A percentile compares a stretch with the other conserved stretches of the same genome.
These are phyloP conservation scores for Colossoma macropomum DNA, from an alignment of 2,113 vertebrate species.

Conservation along the genomic window DNA sequence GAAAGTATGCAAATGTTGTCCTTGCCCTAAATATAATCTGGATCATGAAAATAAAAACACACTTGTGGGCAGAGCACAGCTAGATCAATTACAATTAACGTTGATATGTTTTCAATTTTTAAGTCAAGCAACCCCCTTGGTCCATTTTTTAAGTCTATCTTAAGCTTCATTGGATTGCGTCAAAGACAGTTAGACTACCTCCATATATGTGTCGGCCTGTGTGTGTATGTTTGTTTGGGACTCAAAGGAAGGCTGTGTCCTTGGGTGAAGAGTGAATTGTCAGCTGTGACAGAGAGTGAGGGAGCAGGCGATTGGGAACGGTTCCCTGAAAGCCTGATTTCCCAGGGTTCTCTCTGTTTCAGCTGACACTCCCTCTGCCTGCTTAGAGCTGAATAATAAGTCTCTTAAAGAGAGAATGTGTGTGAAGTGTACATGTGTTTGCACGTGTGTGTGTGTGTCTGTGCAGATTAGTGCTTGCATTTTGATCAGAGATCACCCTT, in stretches of 20 bases:
- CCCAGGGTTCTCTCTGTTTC: conserved; percentile 51
- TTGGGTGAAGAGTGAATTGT: conserved; percentile 34
- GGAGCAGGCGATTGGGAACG: conserved; percentile 27
- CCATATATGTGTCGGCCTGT: background rate
- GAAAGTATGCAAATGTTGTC: background rate
- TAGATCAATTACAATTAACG: too few relatives aligned
- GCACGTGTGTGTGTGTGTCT: conserved; percentile 39
- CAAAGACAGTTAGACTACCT: background rate
- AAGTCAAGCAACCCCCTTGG: too few relatives aligned
- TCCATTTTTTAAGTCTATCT: background rate
- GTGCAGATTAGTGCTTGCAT: conserved; percentile 7
- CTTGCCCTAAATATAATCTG: too few relatives aligned
- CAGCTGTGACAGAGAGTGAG: conserved; percentile 43
- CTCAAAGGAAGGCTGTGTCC: conserved; percentile 2
- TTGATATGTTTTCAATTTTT: too few relatives aligned
- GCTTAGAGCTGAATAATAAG: conserved; percentile 53
- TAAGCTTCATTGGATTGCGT: background rate
- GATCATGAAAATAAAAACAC: too few relatives aligned
- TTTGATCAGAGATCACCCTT: too few relatives aligned
- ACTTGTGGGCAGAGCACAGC: too few relatives aligned
- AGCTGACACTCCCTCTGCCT: conserved; percentile 20
- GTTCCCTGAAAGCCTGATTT: conserved; percentile 51
- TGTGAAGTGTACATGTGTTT: background rate
- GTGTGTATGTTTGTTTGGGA: background rate
- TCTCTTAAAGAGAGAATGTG: conserved; percentile 37